Percentiles rank a stretch among this genome's conserved stretches.
Conservation (phyloP, 2,888 invertebrate species). For the Epinotia ramella region DNA sequence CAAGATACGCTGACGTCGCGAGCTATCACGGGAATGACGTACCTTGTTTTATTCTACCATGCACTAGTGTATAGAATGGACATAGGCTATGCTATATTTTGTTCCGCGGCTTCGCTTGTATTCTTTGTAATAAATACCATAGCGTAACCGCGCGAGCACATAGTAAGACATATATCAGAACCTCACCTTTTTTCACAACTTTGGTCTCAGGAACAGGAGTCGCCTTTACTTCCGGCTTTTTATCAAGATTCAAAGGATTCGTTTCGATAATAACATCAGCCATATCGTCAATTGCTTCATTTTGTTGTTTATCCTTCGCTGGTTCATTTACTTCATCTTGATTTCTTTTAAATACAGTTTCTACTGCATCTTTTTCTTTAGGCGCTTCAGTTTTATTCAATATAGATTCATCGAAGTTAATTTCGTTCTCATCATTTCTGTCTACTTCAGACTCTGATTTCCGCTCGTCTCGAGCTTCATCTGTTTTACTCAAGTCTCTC, state of each 20-base stretch:
- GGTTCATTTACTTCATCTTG: constrained; percentile 5
- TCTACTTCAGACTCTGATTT: constrained; percentile 45
- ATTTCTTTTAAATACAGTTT: constrained; percentile 30
- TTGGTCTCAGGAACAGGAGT: constrained; percentile 15
- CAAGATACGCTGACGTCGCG: no score
- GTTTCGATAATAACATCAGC: constrained; percentile 47
- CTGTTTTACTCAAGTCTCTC: constrained; percentile 48
- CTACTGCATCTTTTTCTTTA: constrained; percentile 24
- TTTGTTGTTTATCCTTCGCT: constrained; percentile 34
- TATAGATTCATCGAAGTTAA: constrained; percentile 33
- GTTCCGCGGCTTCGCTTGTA: no score
- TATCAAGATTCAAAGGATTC: background rate
- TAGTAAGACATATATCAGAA: background rate
- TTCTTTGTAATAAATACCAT: no score
- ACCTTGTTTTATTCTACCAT: no score
- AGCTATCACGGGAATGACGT: no score
- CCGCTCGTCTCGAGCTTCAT: constrained; percentile 38
- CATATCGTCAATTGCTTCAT: constrained; percentile 46
- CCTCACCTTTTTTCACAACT: constrained; percentile 20
- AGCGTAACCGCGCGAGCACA: no score
- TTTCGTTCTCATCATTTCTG: constrained; percentile 25
- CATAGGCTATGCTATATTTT: no score
- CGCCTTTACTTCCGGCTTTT: constrained; percentile 6
- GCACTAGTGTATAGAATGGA: no score
- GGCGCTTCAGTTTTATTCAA: constrained; percentile 37